Evolutionary conservation across 1,140 invertebrate genomes (phyloP).

Genomic region (Augochlora pura): DNA sequence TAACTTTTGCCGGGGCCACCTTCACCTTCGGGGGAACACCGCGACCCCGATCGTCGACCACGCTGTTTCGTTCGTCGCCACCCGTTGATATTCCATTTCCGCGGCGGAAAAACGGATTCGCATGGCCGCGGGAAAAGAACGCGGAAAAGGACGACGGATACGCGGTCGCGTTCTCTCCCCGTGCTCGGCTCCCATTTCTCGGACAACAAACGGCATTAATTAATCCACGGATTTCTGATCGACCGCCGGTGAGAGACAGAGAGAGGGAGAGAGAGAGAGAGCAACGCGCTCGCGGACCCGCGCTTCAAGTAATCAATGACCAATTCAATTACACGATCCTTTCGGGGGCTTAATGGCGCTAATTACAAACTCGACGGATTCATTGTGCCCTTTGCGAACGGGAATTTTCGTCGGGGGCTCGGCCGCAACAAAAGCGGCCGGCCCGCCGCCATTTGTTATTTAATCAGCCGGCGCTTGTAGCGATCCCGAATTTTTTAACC

Average conservation of each 20-base stretch:
- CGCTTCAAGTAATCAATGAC: constrained; percentile 10
- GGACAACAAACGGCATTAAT: constrained; percentile 1
- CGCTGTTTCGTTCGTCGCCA: neutral
- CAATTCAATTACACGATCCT: constrained; percentile 41
- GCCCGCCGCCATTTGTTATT: neutral
- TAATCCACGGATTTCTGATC: constrained; percentile 2
- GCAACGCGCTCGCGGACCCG: neutral
- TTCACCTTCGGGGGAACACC: neutral
- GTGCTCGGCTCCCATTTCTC: neutral
- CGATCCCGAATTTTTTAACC: neutral
- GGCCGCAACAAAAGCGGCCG: neutral
- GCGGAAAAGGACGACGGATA: too few relatives aligned
- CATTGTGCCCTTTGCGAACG: constrained; percentile 23
- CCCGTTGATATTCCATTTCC: neutral
- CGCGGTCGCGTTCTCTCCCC: too few relatives aligned
- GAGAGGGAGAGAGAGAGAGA: too few relatives aligned
- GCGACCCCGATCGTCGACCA: constrained; percentile 7
- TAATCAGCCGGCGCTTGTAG: neutral
- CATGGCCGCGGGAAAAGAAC: too few relatives aligned
- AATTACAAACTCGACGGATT: constrained; percentile 33
- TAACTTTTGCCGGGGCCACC: constrained; percentile 25
- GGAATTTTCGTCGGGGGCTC: constrained; percentile 13
- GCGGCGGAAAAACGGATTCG: too few relatives aligned
- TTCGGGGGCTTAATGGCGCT: constrained; percentile 26
- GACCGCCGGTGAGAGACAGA: neutral